These are phyloP conservation scores for Acheta domesticus DNA, from an alignment of 2,888 invertebrate genomes.

Conservation along the genomic window DNA sequence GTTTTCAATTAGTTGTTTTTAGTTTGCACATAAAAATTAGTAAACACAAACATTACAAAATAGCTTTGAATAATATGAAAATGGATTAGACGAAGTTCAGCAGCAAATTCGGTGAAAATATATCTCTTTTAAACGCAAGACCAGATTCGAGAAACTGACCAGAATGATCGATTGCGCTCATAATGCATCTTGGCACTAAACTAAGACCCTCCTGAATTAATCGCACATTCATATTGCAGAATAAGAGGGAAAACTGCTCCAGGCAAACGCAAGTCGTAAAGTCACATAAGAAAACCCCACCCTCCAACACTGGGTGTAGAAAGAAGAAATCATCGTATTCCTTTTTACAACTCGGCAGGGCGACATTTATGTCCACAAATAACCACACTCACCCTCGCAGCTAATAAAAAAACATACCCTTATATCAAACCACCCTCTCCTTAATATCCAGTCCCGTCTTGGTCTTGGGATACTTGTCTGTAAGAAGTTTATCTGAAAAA, in stretches of 20 bases:
- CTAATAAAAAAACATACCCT: not conserved
- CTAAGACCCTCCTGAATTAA: not conserved
- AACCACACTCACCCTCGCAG: not conserved
- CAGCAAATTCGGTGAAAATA: no score
- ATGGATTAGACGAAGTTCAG: no score
- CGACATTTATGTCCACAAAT: slow-evolving; percentile 1
- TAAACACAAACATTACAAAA: no score
- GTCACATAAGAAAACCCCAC: not conserved
- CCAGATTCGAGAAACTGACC: no score
- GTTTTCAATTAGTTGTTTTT: no score
- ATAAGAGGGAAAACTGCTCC: not conserved
- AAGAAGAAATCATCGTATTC: not conserved
- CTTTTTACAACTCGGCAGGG: not conserved
- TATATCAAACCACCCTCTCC: not conserved
- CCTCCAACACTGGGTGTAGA: not conserved
- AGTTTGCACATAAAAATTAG: no score
- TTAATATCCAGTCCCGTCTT: not conserved
- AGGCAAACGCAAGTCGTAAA: not conserved
- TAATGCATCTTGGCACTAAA: no score
- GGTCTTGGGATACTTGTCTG: no score
- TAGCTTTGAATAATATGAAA: no score
- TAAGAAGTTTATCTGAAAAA: not conserved
- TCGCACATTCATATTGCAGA: not conserved
- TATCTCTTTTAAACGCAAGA: no score
- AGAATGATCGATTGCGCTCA: no score